These are phyloP conservation scores for Gisinianus flammeolus DNA, from an alignment of 2,888 invertebrate species.

Conservation along the genomic window DNA sequence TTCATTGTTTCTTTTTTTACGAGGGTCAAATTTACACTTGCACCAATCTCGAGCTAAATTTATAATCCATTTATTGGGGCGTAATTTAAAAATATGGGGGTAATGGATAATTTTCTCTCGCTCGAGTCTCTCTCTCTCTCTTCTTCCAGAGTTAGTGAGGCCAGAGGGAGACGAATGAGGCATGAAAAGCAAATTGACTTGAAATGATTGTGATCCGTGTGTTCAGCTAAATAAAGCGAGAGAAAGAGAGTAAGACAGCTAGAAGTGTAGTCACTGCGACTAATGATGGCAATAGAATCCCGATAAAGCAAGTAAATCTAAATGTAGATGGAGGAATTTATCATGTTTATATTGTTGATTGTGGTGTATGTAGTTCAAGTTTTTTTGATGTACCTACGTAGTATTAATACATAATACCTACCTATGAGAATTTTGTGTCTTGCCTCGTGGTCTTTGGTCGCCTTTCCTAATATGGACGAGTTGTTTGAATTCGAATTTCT, in stretches of 20 bases:
- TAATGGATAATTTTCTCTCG: conserved; percentile 16
- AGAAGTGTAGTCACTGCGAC: not conserved
- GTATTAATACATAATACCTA: not conserved
- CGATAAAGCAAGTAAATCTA: not conserved
- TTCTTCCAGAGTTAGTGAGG: not conserved
- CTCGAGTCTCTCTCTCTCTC: not conserved
- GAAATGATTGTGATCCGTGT: conserved; percentile 24
- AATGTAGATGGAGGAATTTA: conserved; percentile 4
- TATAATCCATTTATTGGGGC: conserved; percentile 34
- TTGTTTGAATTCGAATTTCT: not conserved
- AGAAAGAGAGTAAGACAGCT: not conserved
- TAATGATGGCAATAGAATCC: conserved; percentile 4
- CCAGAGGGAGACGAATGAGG: conserved; percentile 5
- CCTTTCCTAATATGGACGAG: conserved; percentile 6
- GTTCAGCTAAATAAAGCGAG: not conserved
- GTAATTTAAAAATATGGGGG: not conserved
- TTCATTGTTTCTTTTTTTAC: conserved; percentile 14
- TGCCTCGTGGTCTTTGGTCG: conserved; percentile 1
- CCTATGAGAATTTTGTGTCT: not conserved
- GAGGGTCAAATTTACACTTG: conserved; percentile 22
- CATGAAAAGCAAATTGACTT: conserved; percentile 30
- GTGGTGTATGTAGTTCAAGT: not conserved
- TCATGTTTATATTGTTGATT: not conserved
- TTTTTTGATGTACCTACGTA: not conserved
- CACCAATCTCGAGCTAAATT: conserved; percentile 25